Base-by-base conservation (phyloP, 2,888 invertebrate species). In the Pterostichus madidus region DNA sequence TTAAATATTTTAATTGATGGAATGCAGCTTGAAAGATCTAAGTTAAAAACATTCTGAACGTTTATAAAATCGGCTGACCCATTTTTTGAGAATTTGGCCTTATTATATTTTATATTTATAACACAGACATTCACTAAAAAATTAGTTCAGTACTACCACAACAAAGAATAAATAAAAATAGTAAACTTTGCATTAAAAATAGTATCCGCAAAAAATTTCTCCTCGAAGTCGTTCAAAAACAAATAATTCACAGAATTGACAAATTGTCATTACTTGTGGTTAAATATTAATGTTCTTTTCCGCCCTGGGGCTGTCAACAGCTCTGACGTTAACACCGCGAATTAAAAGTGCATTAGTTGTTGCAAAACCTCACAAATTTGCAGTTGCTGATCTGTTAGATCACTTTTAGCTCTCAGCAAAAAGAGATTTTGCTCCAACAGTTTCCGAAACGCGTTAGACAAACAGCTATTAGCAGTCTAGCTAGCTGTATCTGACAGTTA, bases 401-500 rank as follows among this genome's bases (percentile, higher is more conserved):
- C 3, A 3, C 1, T 24, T 24, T 24, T 3, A 24, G 24, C 3
- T 24, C 24, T 24, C 31, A 24, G 59, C 59, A 24, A 59, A 59
- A 59, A 31, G 59, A 64, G 7, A n/a, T 59, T n/a, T 24, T 24
- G 24, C 24, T 24, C 24, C 24, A 2, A 10, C 10, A 11, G 59
- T 31, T 31, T 59, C 59, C 31, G 59, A 59, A 59, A 64, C 32
- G 35, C 35, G 35, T 4, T 24, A 24, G 24, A 24, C 24, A 24
- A 3, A 1, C 1, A 3, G 24, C 24, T 2, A 24, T 24, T 24
- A 24, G 24, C 3, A 24, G 24, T 24, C 10, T 24, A 59, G 35
- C 32, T n/a, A 64, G 35, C 32, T 11, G n/a, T 31, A 64, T 64
- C 64, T 64, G 64, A n/a, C 59, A 59, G 59, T 59, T 59, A 59